A percentile compares a stretch with the other conserved stretches of the same genome.
Evolutionary conservation across 2,888 invertebrate genomes (phyloP).

Genomic region (Lasiommata megera): DNA sequence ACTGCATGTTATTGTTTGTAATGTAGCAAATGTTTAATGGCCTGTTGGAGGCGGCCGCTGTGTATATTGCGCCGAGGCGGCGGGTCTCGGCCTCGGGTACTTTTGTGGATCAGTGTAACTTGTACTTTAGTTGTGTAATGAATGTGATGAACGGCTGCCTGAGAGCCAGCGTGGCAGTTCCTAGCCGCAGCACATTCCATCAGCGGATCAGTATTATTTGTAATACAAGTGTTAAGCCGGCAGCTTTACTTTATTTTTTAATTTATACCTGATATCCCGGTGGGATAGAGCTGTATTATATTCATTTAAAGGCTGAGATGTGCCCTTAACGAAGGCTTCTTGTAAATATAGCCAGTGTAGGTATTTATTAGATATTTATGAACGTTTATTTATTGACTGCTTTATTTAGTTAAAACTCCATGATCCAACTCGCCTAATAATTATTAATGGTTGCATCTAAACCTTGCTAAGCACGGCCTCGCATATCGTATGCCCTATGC

Average conservation of each 20-base stretch:
- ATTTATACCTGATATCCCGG: slow-evolving; percentile 77
- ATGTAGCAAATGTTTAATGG: slow-evolving; percentile 52
- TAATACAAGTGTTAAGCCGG: slow-evolving; percentile 77
- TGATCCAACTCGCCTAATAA: slow-evolving; percentile 65
- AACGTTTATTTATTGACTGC: slow-evolving; percentile 82
- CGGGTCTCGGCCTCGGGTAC: slow-evolving; percentile 34
- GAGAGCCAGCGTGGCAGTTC: slow-evolving; percentile 66
- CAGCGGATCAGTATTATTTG: slow-evolving; percentile 78
- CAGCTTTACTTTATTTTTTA: slow-evolving; percentile 78
- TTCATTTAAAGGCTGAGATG: slow-evolving; percentile 76
- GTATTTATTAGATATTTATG: slow-evolving; percentile 83
- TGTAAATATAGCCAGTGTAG: slow-evolving; percentile 81
- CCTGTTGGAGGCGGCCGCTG: neutral
- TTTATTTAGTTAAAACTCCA: slow-evolving; percentile 74
- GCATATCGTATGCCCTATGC: slow-evolving; percentile 64
- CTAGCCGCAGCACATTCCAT: slow-evolving; percentile 73
- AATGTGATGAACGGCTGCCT: slow-evolving; percentile 66
- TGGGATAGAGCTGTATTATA: slow-evolving; percentile 80
- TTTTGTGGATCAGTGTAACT: too few species aligned
- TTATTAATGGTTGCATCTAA: slow-evolving; percentile 74
- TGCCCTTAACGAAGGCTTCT: slow-evolving; percentile 72
- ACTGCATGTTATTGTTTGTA: slow-evolving; percentile 68
- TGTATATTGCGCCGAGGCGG: slow-evolving; percentile 34
- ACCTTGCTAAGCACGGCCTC: slow-evolving; percentile 77
- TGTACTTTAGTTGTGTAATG: slow-evolving; percentile 2